Evolutionary conservation across 2,113 vertebrate genomes (phyloP), one percentile per base, ranked within the genome.

Genomic region (Laterallus jamaicensis): DNA sequence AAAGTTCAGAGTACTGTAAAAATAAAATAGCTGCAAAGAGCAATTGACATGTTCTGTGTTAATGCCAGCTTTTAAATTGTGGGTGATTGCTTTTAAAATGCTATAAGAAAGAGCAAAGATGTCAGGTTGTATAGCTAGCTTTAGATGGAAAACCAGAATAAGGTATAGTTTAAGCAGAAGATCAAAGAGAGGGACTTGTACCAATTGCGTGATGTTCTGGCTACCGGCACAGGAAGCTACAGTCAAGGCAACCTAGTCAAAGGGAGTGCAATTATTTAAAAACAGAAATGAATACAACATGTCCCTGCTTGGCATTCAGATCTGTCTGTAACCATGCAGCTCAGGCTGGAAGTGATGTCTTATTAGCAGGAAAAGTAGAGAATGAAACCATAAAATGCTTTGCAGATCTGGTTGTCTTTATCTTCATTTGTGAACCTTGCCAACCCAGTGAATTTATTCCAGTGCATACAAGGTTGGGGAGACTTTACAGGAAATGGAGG

Each of bases 231-330:
- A 92, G 86, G 80, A 94, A 77, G 76, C 63, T 74, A 83, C 22
- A 68, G 68, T 70, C 47, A 91, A 83, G 79, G 59, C 64, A 94
- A 88, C 28, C 28, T 62, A 82, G 92, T 59, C 55, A 92, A 88
- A 94, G 73, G 86, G 12, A 28, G 67, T 16, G 15, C 31, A 92
- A 81, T 92, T 93, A 91, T 81, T 93, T 70, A 84, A 92, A 86
- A 81, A 70, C 59, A 90, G 31, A 88, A 93, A 94, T 86, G 64
- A 94, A 92, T 90, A 80, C 68, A 90, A 37, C 71, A 77, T 92
- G 92, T 92, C 75, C 56, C 60, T 81, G 24, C 73, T 63, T 97
- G 96, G 86, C 88, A 81, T 82, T 88, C 91, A 83, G 47, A 77
- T 55, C 69, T 59, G 55, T 11, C 73, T 88, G 75, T 70, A 88